phyloP scores from a whole-genome alignment of 2,797 vertebrate species.

The Melanotaenia nigrans region DNA sequence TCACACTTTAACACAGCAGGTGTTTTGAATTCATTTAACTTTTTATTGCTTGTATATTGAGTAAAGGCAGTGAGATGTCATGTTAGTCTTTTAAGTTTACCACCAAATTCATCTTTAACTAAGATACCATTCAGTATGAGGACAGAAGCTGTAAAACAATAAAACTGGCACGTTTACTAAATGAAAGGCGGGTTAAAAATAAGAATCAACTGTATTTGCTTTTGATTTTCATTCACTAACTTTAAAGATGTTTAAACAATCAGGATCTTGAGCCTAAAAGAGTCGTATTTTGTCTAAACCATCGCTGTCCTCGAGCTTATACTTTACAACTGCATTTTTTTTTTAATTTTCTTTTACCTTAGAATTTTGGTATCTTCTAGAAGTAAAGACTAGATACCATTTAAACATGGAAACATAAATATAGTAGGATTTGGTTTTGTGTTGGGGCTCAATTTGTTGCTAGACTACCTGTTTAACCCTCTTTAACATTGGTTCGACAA shows the following conservation, averaged over 20 bases:
- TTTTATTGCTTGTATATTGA: constrained; percentile 28
- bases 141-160: constrained; percentile 7
- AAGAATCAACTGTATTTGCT: neutral
- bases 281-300: neutral
- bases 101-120: neutral
- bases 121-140: constrained; percentile 14
- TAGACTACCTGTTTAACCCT: too few relatives aligned
- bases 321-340: neutral
- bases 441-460: too few relatives aligned
- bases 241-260: neutral
- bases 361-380: too few relatives aligned
- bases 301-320: neutral
- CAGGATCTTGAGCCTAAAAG: neutral
- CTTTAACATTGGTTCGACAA: neutral
- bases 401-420: too few relatives aligned
- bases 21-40: constrained; percentile 49
- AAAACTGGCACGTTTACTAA: neutral
- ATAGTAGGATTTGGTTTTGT: too few relatives aligned
- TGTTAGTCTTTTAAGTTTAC: constrained; percentile 19
- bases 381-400: too few relatives aligned
- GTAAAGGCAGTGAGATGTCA: constrained; percentile 30
- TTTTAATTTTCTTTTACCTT: neutral
- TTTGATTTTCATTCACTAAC: neutral
- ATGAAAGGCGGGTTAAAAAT: neutral
- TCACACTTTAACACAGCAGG: constrained; percentile 69